Base-by-base conservation (phyloP, 1,140 invertebrate genomes). In the Cherax quadricarinatus region DNA sequence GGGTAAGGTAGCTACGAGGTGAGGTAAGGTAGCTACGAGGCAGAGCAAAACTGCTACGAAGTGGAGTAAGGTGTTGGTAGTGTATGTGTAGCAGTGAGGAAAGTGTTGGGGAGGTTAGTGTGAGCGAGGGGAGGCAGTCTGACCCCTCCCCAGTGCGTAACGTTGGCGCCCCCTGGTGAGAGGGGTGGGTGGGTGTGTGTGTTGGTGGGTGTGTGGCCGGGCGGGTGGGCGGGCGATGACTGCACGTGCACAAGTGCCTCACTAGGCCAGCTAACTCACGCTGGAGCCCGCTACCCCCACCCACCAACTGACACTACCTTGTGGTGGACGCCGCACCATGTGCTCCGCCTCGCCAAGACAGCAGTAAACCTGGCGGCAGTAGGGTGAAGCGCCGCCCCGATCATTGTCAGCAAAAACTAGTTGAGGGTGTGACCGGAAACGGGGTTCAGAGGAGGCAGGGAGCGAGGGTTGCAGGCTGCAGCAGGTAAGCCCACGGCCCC, bases 351-450 rank as follows among this genome's bases (percentile, higher is more conserved):
- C 21, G 70, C 70, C 70, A 75, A 75, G 70, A 30, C n/a, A 75
- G 5, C 70, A 75, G 5, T 75, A 75, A 75, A 49, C 41, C 48
- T 24, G 14, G 9, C 14, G 70, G 30, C 3, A 78, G 60, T 62
- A 82, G 62, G 88, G 81, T 75, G 88, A 83, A 84, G 66, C 48
- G 60, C 48, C 80, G 24, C 80, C 80, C 30, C 81, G 81, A 90
- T 90, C 81, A 90, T 83, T 70, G 88, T 41, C 30, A 48, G 53
- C 81, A 89, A 90, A 90, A 90, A 90, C 81, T 75, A 84, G 81
- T 90, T 89, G 70, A 85, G 81, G 88, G 88, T 90, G 88, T 90
- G 88, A 90, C 88, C 88, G 88, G 88, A 90, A 90, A 84, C 66
- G 88, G 88, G 88, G 88, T 90, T 85, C 88, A 75, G 81, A 84